Evolutionary conservation across 2,888 invertebrate genomes (phyloP).

Genomic region (Acanthosepion pharaonis): DNA sequence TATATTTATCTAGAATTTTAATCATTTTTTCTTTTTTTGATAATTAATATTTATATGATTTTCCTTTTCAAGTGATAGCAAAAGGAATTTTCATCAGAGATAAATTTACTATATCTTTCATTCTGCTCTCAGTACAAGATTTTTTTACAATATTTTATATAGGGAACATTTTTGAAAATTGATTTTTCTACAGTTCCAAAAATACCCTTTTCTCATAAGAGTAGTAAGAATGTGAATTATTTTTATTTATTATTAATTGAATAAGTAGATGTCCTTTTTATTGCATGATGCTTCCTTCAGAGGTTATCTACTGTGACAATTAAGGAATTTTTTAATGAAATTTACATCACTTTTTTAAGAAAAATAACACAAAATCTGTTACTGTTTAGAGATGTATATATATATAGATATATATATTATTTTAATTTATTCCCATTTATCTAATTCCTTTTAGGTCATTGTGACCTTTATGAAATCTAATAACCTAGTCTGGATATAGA

Average conservation of each 20-base stretch:
- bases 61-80: not conserved
- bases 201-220: too few species aligned
- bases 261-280: not conserved
- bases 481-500: not conserved
- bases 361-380: not conserved
- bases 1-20: too few species aligned
- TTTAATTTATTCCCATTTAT: slow-evolving; percentile 44
- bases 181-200: not conserved
- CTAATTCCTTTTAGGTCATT: slow-evolving; percentile 41
- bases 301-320: not conserved
- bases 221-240: too few species aligned
- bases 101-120: not conserved
- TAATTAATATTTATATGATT: not conserved
- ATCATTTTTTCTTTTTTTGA: too few species aligned
- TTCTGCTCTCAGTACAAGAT: not conserved
- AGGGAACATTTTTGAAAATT: not conserved
- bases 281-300: not conserved
- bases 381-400: not conserved
- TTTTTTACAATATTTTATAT: not conserved
- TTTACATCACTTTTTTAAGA: not conserved
- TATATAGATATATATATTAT: not conserved
- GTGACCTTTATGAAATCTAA: slow-evolving; percentile 39
- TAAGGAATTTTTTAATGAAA: not conserved
- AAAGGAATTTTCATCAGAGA: not conserved
- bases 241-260: not conserved